Evolutionary conservation across 2,113 vertebrate species (phyloP), one percentile per base, ranked within the genome.

Genomic region (Spermophilus dauricus): DNA sequence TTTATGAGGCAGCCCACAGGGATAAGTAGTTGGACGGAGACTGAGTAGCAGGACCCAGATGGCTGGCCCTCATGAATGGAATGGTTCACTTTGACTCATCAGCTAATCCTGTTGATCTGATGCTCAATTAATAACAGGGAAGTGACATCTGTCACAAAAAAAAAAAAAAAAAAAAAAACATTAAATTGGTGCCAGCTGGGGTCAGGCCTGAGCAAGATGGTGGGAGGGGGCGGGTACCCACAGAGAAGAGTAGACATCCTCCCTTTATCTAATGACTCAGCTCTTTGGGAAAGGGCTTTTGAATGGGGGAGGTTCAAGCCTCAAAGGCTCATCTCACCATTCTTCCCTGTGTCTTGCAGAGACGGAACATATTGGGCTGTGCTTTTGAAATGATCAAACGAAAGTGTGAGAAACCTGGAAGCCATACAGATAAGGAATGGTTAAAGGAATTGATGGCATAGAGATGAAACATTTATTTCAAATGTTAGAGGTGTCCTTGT

Each of bases 371-470:
- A 32, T 72, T 88, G 34, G 86, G 51, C 61, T 86, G 34, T 16
- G 34, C 83, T 93, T 97, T 91, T 96, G 8, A 94, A 96, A 77
- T 13, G 13, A 73, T 77, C 61, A 73, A 77, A 75, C n/a, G 7
- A 86, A 89, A 70, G 10, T 56, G 51, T 87, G 75, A 93, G 75
- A 78, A 89, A 53, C 85, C 80, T 30, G 16, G 80, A 86, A 94
- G 51, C 56, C 48, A n/a, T 20, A 39, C 4, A 81, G 65, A 56
- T 48, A 73, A 92, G 42, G 22, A 91, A 45, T 14, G 48, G 28
- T 51, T 77, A 76, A 86, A 95, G 83, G 61, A 78, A 65, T 10
- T 26, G 24, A 61, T 34, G 32, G n/a, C 45, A 9, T 58, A 76
- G 83, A 94, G 88, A 91, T 84, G 65, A 86, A 86, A 95, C 9